Evolutionary conservation across 1,140 invertebrate species (phyloP), one percentile per base, ranked within the genome.

Genomic region (Drosophila lacteicornis): DNA sequence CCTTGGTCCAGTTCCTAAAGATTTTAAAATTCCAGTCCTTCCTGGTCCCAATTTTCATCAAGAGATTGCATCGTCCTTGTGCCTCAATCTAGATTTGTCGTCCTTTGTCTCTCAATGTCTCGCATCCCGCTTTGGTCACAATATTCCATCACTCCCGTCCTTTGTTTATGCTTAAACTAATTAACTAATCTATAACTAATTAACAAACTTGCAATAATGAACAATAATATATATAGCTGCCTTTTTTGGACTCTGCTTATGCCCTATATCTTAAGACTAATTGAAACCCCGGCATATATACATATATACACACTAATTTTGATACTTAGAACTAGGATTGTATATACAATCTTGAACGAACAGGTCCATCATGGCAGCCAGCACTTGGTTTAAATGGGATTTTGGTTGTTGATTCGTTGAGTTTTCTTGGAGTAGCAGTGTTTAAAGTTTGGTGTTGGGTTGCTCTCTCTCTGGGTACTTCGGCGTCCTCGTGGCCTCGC

Each of bases 381-480:
- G 47, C 40, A n/a, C 13, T 33, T 19, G 19, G 40, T 36, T 69
- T 19, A 25, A 22, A 13, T 22, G 15, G 27, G 12, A 49, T 43
- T 11, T 43, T 65, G 19, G 38, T 67, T 25, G 38, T 22, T 45
- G 60, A 43, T 11, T 40, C 12, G 33, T 67, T 67, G 66, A 22
- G 6, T 53, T 66, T 27, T 51, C 19, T 51, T 65, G 40, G 56
- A 65, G 62, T 33, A 43, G 56, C 19, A 30, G 56, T 36, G 56
- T 45, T n/a, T 30, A 22, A 57, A 12, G 60, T 50, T 25, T 70
- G 66, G 36, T 47, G 49, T 70, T 47, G 42, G 42, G 22, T 66
- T 33, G 59, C n/a, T n/a, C 55, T 40, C 74, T 40, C 74, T 78
- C 56, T 25, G 55, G 77, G 22, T 3, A 50, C 55, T 60, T 46